phyloP scores from a whole-genome alignment of 2,888 invertebrate genomes.

The Drymonia ruficornis region DNA sequence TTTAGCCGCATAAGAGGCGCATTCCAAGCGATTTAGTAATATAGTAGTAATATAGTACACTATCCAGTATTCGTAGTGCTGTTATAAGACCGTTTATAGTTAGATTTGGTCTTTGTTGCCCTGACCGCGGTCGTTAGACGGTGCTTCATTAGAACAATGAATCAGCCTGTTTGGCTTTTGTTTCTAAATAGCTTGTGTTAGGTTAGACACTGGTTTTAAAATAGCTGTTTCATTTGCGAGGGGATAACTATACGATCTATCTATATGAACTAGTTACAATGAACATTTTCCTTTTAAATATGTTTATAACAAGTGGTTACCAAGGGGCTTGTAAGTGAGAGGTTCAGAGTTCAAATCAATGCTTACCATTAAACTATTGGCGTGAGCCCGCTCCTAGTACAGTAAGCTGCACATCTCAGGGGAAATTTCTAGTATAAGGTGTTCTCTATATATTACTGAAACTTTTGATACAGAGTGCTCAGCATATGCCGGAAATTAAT shows the following conservation, averaged over 20 bases:
- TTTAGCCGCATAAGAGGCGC: constrained; percentile 27
- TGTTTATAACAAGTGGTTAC: too few relatives aligned
- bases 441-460: too few relatives aligned
- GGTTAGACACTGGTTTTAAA: not conserved
- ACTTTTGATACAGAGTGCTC: too few relatives aligned
- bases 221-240: not conserved
- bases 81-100: constrained; percentile 47
- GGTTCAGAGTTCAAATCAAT: too few relatives aligned
- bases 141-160: constrained; percentile 26
- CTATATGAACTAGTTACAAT: too few relatives aligned
- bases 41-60: constrained; percentile 38
- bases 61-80: constrained; percentile 14
- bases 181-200: constrained; percentile 9
- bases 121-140: constrained; percentile 28
- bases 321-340: too few relatives aligned
- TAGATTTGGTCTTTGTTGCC: constrained; percentile 30
- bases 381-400: too few relatives aligned
- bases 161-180: constrained; percentile 22
- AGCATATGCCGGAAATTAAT: too few relatives aligned
- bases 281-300: too few relatives aligned
- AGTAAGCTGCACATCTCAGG: too few relatives aligned
- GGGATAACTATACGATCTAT: not conserved
- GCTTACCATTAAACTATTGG: too few relatives aligned
- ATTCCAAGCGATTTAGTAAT: constrained; percentile 48
- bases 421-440: too few relatives aligned